Conservation (phyloP, 2,888 invertebrate genomes). For the Spodoptera littoralis region DNA sequence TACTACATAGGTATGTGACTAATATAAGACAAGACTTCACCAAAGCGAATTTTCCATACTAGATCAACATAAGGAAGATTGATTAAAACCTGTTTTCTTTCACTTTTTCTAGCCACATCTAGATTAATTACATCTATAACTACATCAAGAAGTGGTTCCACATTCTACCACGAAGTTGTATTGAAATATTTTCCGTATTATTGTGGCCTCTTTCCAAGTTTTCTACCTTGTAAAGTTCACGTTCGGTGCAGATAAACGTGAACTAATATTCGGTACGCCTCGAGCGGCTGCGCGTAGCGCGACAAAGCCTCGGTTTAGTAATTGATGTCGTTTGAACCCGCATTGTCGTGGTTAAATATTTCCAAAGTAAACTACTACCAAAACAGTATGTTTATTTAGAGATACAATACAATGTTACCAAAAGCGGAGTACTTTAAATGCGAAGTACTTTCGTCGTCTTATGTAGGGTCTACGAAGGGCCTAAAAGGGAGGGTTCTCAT, state of each 20-base stretch:
- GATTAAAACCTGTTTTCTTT: background rate
- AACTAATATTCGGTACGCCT: slow-evolving; percentile 33
- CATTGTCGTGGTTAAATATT: slow-evolving; percentile 12
- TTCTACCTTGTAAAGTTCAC: slow-evolving; percentile 17
- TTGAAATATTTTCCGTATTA: slow-evolving; percentile 12
- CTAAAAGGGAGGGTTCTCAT: slow-evolving; percentile 22
- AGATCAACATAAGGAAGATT: slow-evolving; percentile 12
- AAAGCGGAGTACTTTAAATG: slow-evolving; percentile 13
- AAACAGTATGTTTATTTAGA: slow-evolving; percentile 11
- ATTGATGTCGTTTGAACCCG: slow-evolving; percentile 23
- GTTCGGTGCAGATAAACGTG: slow-evolving; percentile 35
- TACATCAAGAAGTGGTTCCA: slow-evolving; percentile 20
- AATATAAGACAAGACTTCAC: slow-evolving; percentile 4
- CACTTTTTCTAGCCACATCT: background rate
- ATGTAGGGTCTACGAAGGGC: slow-evolving; percentile 17
- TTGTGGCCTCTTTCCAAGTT: slow-evolving; percentile 14
- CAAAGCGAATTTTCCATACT: background rate
- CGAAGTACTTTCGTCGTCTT: slow-evolving; percentile 17
- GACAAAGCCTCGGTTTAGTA: slow-evolving; percentile 21
- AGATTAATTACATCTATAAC: slow-evolving; percentile 34
- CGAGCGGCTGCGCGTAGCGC: slow-evolving; percentile 10
- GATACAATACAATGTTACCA: slow-evolving; percentile 12
- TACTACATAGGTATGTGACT: slow-evolving; percentile 8
- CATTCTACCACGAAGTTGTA: slow-evolving; percentile 29
- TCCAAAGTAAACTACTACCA: background rate